Base-by-base conservation (phyloP, 2,888 invertebrate genomes). In the Charanyca ferruginea region DNA sequence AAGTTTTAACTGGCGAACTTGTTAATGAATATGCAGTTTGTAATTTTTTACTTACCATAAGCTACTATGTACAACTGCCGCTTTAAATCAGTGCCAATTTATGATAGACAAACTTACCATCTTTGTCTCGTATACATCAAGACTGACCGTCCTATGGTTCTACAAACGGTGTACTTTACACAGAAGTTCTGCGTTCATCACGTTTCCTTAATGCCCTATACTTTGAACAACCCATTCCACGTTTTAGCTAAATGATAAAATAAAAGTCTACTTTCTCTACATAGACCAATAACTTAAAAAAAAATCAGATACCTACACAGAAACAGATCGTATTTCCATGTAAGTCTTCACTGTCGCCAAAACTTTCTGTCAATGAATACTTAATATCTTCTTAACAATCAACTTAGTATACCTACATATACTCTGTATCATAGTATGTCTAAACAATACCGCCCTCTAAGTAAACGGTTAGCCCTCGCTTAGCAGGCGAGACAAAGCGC, bases 381-480 rank as follows among this genome's bases (percentile, higher is more conserved):
- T 16, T 16, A 38, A n/a, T 20, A 23, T 8, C 18, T 13, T 58
- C 32, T 2, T 11, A 32, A 32, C 62, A 20, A 38, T 1, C 16
- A 32, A 32, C 16, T 38, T 16, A 16, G 38, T 38, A 38, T 16
- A 9, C 2, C 3, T 16, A 0, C 2, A 16, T 16, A 0, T 1
- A 1, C 38, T 16, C 16, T 32, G 9, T 11, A 32, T 32, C 32
- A 11, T 16, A 23, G 22, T 41, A 32, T n/a, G 41, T 35, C 16
- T 71, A 25, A 28, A 18, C 25, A 32, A 18, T 35, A 41, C 16
- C 38, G 20, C 51, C 44, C 54, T 62, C 35, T 16, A 18, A 55
- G 28, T 57, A 57, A 52, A 35, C 51, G 54, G 54, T 11, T 25
- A 85, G 66, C 25, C 45, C 65, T 59, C 69, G 75, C 65, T 60